Percentiles rank a stretch among this genome's conserved stretches.
Evolutionary conservation across 2,113 vertebrate species (phyloP).

Genomic region (Mirounga angustirostris): DNA sequence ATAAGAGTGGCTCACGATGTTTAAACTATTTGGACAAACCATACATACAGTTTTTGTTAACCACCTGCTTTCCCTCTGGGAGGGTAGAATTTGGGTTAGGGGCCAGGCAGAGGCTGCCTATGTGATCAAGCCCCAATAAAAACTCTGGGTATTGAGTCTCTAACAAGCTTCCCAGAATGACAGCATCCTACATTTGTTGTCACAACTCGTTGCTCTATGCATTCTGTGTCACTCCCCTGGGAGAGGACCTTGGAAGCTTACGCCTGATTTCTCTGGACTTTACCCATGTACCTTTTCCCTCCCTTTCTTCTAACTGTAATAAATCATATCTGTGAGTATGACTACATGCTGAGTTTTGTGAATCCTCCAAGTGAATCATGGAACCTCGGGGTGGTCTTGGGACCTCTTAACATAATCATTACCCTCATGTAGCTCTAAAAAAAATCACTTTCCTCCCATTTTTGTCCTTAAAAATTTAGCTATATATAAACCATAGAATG

Average conservation of each 20-base stretch:
- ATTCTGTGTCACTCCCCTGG: neutral
- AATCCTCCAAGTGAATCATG: neutral
- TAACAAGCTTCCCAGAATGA: neutral
- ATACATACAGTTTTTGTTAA: neutral
- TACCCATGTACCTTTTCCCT: neutral
- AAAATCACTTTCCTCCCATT: neutral
- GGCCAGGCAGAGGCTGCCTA: neutral
- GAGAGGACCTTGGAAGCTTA: neutral
- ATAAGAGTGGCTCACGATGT: neutral
- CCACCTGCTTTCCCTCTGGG: constrained; percentile 6
- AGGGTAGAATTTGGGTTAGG: neutral
- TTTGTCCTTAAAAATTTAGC: constrained; percentile 20
- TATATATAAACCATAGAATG: neutral
- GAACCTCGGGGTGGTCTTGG: neutral
- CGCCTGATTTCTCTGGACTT: neutral
- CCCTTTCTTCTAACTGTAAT: neutral
- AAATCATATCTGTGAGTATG: neutral
- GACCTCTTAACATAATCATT: neutral
- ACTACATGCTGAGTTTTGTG: neutral
- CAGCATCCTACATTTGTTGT: neutral
- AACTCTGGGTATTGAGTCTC: neutral
- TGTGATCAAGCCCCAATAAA: neutral
- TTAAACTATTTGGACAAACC: constrained; percentile 33
- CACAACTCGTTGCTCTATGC: neutral
- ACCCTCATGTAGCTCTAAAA: neutral